Percentiles rank a stretch among this genome's conserved stretches.
phyloP scores from a whole-genome alignment of 1,140 invertebrate genomes.

The Bombus superbus region DNA sequence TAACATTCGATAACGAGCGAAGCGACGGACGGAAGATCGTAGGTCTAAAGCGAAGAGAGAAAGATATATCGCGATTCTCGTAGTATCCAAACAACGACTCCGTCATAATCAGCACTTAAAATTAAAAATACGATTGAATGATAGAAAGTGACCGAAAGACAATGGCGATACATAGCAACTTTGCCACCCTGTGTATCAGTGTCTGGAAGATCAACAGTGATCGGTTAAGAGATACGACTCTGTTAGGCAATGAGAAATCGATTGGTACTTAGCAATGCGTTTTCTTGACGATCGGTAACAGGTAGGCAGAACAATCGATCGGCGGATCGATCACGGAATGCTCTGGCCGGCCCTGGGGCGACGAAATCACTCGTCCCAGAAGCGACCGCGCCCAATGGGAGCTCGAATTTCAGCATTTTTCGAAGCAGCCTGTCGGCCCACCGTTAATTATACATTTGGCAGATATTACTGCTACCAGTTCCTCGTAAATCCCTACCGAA shows the following conservation, averaged over 20 bases:
- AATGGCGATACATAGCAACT: no score
- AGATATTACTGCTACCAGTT: conserved; percentile 54
- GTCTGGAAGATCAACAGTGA: background rate
- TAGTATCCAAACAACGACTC: no score
- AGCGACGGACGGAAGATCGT: no score
- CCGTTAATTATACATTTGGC: conserved; percentile 61
- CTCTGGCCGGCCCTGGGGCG: conserved; percentile 50
- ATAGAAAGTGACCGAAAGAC: no score
- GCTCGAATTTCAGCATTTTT: conserved; percentile 71
- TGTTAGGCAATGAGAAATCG: background rate
- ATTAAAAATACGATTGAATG: no score
- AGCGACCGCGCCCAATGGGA: conserved; percentile 71
- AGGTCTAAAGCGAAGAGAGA: no score
- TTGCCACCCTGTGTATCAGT: background rate
- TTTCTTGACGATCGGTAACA: conserved; percentile 18
- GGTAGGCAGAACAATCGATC: conserved; percentile 48
- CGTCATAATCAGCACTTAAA: no score
- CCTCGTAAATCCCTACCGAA: conserved; percentile 34
- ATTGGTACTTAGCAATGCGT: background rate
- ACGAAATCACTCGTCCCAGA: conserved; percentile 70
- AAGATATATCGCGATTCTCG: no score
- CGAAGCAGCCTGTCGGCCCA: conserved; percentile 38
- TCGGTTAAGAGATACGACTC: background rate
- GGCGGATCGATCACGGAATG: conserved; percentile 49
- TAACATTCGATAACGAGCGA: no score